Conservation (phyloP, 2,888 invertebrate species). For the Exocentrus adspersus region DNA sequence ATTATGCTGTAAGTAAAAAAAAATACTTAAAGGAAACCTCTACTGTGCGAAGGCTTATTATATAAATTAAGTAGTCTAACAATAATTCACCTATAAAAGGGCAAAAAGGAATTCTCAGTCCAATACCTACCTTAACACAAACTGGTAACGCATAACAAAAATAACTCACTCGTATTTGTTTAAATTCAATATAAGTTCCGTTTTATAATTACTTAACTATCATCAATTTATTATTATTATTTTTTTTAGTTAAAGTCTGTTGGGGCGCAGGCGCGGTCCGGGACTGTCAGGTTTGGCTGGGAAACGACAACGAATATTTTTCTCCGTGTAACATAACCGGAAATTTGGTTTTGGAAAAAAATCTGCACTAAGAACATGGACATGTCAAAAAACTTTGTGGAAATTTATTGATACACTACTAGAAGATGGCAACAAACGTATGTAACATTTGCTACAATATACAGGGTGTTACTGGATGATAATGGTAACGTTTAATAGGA, state of each 20-base stretch:
- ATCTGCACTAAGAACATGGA: too few relatives aligned
- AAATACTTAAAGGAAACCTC: not conserved
- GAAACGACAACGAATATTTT: too few relatives aligned
- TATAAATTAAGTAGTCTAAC: constrained; percentile 19
- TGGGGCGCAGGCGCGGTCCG: not conserved
- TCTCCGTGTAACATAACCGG: too few relatives aligned
- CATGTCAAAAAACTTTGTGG: too few relatives aligned
- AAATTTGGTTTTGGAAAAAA: too few relatives aligned
- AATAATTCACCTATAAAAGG: constrained; percentile 30
- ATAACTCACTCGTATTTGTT: constrained; percentile 23
- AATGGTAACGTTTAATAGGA: too few relatives aligned
- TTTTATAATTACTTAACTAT: constrained; percentile 33
- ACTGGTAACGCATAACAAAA: constrained; percentile 33
- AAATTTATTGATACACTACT: too few relatives aligned
- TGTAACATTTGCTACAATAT: too few relatives aligned
- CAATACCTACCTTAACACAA: constrained; percentile 32
- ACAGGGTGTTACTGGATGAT: too few relatives aligned
- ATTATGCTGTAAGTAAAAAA: too few relatives aligned
- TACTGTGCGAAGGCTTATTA: constrained; percentile 1
- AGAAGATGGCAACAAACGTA: too few relatives aligned
- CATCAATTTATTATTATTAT: too few relatives aligned
- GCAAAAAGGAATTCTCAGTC: constrained; percentile 32
- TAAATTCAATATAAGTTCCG: constrained; percentile 36
- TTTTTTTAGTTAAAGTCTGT: constrained; percentile 26
- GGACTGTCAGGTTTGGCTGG: not conserved